phyloP scores from a whole-genome alignment of 2,888 invertebrate species.

The Aporophyla nigra region DNA sequence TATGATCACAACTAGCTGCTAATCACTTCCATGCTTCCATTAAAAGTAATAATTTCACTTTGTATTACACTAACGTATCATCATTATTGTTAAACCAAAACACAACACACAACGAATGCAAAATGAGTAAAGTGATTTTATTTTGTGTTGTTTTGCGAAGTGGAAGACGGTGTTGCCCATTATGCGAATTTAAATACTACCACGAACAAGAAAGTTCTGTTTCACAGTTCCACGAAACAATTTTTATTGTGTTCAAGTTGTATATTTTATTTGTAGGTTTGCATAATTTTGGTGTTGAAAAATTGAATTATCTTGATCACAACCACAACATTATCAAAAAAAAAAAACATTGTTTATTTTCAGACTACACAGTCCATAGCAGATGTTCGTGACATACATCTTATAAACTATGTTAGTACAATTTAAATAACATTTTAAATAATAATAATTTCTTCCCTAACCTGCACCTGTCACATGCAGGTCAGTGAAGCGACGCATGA shows the following conservation, averaged over 20 bases:
- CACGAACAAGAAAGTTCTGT: neutral
- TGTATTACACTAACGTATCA: constrained; percentile 76
- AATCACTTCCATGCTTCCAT: constrained; percentile 87
- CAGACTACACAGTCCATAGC: too few relatives aligned
- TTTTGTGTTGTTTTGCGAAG: constrained; percentile 69
- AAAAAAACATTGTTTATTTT: too few relatives aligned
- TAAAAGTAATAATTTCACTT: constrained; percentile 76
- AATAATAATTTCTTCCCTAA: too few relatives aligned
- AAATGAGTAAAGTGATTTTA: constrained; percentile 86
- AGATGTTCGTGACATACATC: too few relatives aligned
- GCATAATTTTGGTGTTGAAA: neutral
- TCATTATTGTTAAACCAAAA: constrained; percentile 80
- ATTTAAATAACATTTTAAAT: too few relatives aligned
- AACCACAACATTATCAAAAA: too few relatives aligned
- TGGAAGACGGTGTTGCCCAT: constrained; percentile 73
- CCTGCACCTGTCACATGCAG: too few relatives aligned
- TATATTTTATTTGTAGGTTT: neutral
- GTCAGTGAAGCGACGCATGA: too few relatives aligned
- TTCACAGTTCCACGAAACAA: constrained; percentile 8
- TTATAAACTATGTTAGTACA: too few relatives aligned
- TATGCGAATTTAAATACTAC: constrained; percentile 48
- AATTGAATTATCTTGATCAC: neutral
- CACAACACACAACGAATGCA: constrained; percentile 89
- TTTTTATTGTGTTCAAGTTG: neutral
- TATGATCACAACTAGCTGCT: constrained; percentile 85